Base-by-base conservation (phyloP, 2,113 vertebrate species). In the Corvus hawaiiensis region DNA sequence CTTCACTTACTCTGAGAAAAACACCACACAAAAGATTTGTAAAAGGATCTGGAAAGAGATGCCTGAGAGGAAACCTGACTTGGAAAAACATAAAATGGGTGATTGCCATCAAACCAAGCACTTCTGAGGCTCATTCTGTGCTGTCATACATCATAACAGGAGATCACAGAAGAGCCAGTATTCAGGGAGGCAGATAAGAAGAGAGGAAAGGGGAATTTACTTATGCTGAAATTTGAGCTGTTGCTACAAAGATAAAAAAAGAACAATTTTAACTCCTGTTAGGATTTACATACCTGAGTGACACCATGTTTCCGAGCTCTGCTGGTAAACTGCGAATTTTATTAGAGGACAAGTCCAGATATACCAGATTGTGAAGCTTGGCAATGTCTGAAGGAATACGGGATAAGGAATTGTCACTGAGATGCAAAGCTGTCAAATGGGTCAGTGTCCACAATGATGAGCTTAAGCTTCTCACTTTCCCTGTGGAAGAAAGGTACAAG, bases 251-350 rank as follows among this genome's bases (percentile, higher is more conserved):
- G 33, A 51, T 6, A 78, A 4, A 3, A 58, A n/a, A n/a, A 49
- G 67, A 49, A 19, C 7, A 7, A 32, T 43, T 73, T 27, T 10
- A 77, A 27, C 59, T 78, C 44, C 69, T 18, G 22, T 8, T 52
- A 24, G 30, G 28, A 52, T 49, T 35, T 59, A 43, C 90, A 88
- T 44, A 99, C 99, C 99, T 99, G 99, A 99, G 99, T 99, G 99
- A 99, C 96, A 99, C 99, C 99, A 99, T 99, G 99, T 99, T 99
- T 98, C 99, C 99, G 97, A 99, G 99, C 98, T 99, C 99, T 96
- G 99, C 98, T 82, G 99, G 99, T 98, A 99, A 98, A 98, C 99
- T 99, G 98, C 99, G 99, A 63, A 99, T 99, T 98, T 99, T 99
- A 96, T 99, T 99, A 97, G 99, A 99, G 73, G 99, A 99, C 97